phyloP scores from a whole-genome alignment of 2,797 vertebrate genomes.

The Arctocebus calabarensis region DNA sequence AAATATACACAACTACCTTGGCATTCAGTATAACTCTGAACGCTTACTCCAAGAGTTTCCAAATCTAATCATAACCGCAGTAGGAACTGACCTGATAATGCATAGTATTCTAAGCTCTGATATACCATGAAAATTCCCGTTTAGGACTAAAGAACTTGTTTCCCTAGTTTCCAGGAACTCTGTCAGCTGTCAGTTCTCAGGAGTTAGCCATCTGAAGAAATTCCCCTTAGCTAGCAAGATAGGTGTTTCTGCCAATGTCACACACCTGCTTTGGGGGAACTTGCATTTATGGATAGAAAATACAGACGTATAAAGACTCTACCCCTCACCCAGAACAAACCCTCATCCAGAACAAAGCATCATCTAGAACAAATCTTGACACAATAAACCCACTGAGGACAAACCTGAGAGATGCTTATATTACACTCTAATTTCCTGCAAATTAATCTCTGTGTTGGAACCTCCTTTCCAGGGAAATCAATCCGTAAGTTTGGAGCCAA shows the following conservation, averaged over 20 bases:
- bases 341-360: too few relatives aligned
- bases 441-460: not conserved
- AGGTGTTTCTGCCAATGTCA: not conserved
- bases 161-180: not conserved
- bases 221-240: not conserved
- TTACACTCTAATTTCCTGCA: not conserved
- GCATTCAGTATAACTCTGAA: not conserved
- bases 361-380: too few relatives aligned
- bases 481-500: not conserved
- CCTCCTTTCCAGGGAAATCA: not conserved
- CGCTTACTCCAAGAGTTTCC: not conserved
- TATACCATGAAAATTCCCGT: not conserved
- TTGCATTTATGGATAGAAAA: not conserved
- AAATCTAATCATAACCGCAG: not conserved
- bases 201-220: not conserved
- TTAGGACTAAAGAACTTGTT: not conserved
- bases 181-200: not conserved
- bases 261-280: too few relatives aligned
- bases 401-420: not conserved
- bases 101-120: not conserved
- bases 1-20: not conserved
- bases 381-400: not conserved
- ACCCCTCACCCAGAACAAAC: too few relatives aligned
- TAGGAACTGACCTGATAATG: not conserved
- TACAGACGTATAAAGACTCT: not conserved